A percentile compares a stretch with the other conserved stretches of the same genome.
Evolutionary conservation across 1,140 invertebrate genomes (phyloP).

Genomic region (Heliothis subflexa): DNA sequence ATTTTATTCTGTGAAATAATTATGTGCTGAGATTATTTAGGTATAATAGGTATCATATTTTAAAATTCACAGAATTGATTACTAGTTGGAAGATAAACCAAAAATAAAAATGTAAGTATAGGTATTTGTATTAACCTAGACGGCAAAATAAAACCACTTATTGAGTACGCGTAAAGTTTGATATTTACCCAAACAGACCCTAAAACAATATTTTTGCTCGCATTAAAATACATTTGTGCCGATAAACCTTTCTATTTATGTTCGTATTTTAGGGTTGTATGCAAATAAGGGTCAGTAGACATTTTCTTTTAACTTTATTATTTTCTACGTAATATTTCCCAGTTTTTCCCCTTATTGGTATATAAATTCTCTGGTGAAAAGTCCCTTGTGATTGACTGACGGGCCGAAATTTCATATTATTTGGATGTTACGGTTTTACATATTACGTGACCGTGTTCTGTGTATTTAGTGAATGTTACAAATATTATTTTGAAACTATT

Average conservation of each 20-base stretch:
- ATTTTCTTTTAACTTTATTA: conserved; percentile 55
- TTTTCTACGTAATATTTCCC: conserved; percentile 49
- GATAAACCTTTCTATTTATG: conserved; percentile 47
- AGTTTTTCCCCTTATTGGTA: conserved; percentile 43
- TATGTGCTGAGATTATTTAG: no score
- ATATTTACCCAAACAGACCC: conserved; percentile 21
- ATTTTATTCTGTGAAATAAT: no score
- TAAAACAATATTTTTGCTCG: conserved; percentile 44
- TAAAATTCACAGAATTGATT: no score
- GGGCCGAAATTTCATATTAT: conserved; percentile 48
- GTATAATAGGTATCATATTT: no score
- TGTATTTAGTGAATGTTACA: conserved; percentile 7
- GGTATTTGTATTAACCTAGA: neutral
- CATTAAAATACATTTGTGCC: conserved; percentile 47
- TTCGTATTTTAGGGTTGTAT: conserved; percentile 49
- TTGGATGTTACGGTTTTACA: conserved; percentile 21
- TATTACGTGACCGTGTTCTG: conserved; percentile 8
- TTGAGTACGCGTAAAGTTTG: conserved; percentile 11
- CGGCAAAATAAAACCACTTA: conserved; percentile 6
- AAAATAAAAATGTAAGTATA: neutral
- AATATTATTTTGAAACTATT: conserved; percentile 13
- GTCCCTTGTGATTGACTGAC: conserved; percentile 50
- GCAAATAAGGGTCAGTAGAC: conserved; percentile 47
- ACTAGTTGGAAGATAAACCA: neutral
- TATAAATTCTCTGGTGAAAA: conserved; percentile 54